Conservation (phyloP, 2,113 vertebrate species). For the Microcebus murinus region DNA sequence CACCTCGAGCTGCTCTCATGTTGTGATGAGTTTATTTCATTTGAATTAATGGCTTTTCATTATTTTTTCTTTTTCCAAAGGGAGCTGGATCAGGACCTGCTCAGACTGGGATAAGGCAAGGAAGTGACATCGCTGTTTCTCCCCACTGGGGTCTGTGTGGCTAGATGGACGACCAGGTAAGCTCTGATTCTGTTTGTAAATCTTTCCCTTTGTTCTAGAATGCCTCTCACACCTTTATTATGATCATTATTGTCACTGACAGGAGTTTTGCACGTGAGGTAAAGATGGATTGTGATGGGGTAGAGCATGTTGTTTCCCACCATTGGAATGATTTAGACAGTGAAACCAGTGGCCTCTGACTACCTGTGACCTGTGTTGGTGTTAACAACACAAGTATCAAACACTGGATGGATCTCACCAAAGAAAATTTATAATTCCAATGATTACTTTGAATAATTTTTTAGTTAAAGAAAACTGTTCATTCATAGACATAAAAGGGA, state of each 20-base stretch:
- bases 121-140: not conserved
- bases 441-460: not conserved
- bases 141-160: not conserved
- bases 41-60: not conserved
- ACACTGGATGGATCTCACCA: not conserved
- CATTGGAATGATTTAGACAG: not conserved
- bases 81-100: not conserved
- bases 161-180: not conserved
- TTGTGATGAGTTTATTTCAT: not conserved
- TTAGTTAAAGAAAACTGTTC: not conserved
- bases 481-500: not conserved
- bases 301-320: not conserved
- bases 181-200: not conserved
- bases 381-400: not conserved
- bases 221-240: not conserved
- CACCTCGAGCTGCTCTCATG: not conserved
- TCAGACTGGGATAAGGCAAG: too few relatives aligned
- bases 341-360: not conserved
- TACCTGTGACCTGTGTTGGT: not conserved
- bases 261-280: not conserved
- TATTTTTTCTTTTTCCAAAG: not conserved
- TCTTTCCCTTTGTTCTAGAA: not conserved
- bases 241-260: fast-evolving
- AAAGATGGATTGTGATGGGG: not conserved
- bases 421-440: not conserved